Conservation (phyloP, 2,113 vertebrate species). For the Perognathus longimembris region DNA sequence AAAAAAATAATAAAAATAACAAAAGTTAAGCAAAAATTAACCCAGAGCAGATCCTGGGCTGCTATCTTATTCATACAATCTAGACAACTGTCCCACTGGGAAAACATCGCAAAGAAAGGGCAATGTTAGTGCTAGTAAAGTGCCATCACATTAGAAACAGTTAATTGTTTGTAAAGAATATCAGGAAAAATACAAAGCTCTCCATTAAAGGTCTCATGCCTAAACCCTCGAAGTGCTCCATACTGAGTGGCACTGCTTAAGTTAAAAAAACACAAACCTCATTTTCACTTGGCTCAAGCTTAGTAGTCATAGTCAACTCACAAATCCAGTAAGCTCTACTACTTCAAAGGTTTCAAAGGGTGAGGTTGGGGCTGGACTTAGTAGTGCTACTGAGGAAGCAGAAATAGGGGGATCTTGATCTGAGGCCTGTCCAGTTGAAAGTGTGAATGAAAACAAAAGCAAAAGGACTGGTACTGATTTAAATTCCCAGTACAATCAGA, state of each 20-base stretch:
- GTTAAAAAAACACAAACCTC: not conserved
- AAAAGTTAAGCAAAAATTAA: conserved; percentile 23
- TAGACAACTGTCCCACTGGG: not conserved
- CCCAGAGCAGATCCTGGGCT: not conserved
- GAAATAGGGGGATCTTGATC: too few relatives aligned
- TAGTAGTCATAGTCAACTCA: not conserved
- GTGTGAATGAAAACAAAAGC: not conserved
- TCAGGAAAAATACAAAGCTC: not conserved
- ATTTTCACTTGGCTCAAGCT: not conserved
- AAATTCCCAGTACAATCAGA: not conserved
- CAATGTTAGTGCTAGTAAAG: not conserved
- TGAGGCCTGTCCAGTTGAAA: too few relatives aligned
- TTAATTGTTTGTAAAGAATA: not conserved
- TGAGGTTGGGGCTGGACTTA: too few relatives aligned
- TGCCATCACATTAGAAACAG: not conserved
- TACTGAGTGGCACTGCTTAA: not conserved
- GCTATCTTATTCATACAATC: not conserved
- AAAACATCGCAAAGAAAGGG: not conserved
- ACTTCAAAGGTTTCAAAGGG: not conserved
- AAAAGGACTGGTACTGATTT: not conserved
- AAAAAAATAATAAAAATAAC: not conserved
- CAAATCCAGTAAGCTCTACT: not conserved
- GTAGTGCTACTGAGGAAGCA: too few relatives aligned
- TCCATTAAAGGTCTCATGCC: not conserved
- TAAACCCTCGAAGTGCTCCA: not conserved